Evolutionary conservation across 2,797 vertebrate genomes (phyloP), one percentile per base, ranked within the genome.

Genomic region (Peromyscus aztecus): DNA sequence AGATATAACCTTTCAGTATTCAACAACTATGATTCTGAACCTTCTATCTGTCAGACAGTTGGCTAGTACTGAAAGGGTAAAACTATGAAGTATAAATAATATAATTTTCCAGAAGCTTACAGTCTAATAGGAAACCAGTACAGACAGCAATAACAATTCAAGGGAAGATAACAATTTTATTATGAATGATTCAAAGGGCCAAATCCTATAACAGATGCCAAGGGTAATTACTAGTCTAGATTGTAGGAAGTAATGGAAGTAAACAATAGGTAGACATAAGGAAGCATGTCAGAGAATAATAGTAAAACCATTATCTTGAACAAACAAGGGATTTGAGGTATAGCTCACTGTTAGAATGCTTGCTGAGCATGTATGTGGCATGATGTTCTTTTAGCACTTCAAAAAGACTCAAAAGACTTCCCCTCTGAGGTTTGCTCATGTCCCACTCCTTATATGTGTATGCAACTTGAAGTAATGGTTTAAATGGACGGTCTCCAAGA

Each of bases 1-100:
- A 87, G 71, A 43, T 80, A 29, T 34, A 89, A 76, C 89, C 80
- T 96, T 95, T 87, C n/a, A 69, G 8, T 57, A 27, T 81, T 94
- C 24, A 95, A 81, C 24, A 89, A 89, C 63, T 76, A 89, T 12
- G 61, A 31, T 17, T 94, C 27, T 92, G 11, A 3, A 76, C 27
- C 29, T 84, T 84, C 24, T 67, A 71, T n/a, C 69, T 67, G 23
- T 12, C 73, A 76, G 31, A 86, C 57, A 84, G 69, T 73, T 2
- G 40, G 13, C 8, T 21, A 85, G 19, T 12, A 77, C 29, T 65
- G 31, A 92, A 92, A 95, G 6, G 6, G 88, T 77, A 93, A 69
- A 89, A 89, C 82, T 27, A 77, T 43, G 46, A 94, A 85, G 40
- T 29, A 11, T 57, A 97, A n/a, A 7, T 21, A 87, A 43, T 24